Base-by-base conservation (phyloP, 2,888 invertebrate species). In the Sclerodermus sp. region DNA sequence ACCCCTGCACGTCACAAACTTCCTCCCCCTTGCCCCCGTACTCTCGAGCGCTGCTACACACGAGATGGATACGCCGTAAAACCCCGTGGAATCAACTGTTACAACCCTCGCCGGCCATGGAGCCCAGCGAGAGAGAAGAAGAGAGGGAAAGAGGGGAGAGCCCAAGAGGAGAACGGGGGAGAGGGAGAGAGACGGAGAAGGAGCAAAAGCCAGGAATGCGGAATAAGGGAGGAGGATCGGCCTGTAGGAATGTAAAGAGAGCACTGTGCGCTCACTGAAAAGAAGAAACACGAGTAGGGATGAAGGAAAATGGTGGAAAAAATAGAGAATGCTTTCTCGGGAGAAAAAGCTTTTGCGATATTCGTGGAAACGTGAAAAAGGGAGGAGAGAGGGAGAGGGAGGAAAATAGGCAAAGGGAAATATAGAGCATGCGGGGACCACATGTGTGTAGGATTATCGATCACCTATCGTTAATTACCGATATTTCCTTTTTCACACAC, bases 1-100 rank as follows among this genome's bases (percentile, higher is more conserved):
- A 69, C 68, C 73, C 69, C 66, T 64, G 62, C 64, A 55, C 55
- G 48, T 57, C 49, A 51, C 58, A 53, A 52, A 38, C 53, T 42
- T 46, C 49, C 55, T 48, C 45, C 36, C 37, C 45, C 58, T 36
- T 23, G n/a, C 43, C 36, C 53, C 29, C 51, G 40, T 15, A 39
- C 47, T 44, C 53, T 53, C 36, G 12, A 18, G 42, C 49, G 23
- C 37, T 49, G 32, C 48, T 47, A 49, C 55, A 52, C 18, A 39
- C 39, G 54, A 66, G 66, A 71, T 62, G 69, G 60, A 72, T 68
- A 64, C 55, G 60, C 62, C 64, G 60, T 68, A 67, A 68, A 71
- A 62, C 48, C 52, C 60, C 51, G 63, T 56, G 55, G 60, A 65
- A 60, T 58, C 61, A 64, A 68, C 67, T 62, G 64, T 65, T 62